A percentile compares a stretch with the other conserved stretches of the same genome.
These are phyloP conservation scores for Microplitis deprimator DNA, from an alignment of 2,888 invertebrate species.

Conservation along the genomic window DNA sequence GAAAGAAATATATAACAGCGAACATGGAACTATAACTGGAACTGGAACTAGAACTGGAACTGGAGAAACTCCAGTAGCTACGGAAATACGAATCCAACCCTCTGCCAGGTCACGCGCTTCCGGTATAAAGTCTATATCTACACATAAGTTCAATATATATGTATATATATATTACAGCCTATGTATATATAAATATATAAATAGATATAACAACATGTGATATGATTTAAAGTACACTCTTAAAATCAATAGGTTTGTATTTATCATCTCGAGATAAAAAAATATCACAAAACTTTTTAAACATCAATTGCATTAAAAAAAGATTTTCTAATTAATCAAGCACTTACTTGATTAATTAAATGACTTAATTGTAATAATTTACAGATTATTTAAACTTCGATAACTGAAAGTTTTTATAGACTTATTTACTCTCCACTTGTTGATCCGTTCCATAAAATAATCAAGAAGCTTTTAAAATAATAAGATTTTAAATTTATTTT, in stretches of 20 bases:
- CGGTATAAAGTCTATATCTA: slow-evolving; percentile 44
- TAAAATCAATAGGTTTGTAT: neutral
- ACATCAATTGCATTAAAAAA: no score
- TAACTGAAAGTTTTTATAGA: slow-evolving; percentile 5
- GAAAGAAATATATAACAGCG: slow-evolving; percentile 19
- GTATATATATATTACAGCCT: neutral
- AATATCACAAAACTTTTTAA: no score
- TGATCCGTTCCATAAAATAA: slow-evolving; percentile 20
- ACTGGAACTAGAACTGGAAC: neutral
- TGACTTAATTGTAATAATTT: neutral
- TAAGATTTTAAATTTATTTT: neutral
- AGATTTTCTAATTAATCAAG: neutral
- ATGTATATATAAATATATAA: slow-evolving; percentile 1
- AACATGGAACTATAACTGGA: slow-evolving; percentile 2
- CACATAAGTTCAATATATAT: slow-evolving; percentile 37
- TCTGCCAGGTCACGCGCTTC: slow-evolving; percentile 47
- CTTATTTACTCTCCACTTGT: slow-evolving; percentile 21
- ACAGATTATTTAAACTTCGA: neutral
- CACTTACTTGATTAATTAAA: slow-evolving; percentile 9
- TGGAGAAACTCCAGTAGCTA: slow-evolving; percentile 25
- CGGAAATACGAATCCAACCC: slow-evolving; percentile 47
- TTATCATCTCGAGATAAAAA: neutral
- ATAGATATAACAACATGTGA: neutral
- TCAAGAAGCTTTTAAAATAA: slow-evolving; percentile 4
- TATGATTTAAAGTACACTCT: neutral